These are phyloP conservation scores for Caenorhabditis japonica DNA, from an alignment of 2,888 invertebrate genomes.

Conservation along the genomic window DNA sequence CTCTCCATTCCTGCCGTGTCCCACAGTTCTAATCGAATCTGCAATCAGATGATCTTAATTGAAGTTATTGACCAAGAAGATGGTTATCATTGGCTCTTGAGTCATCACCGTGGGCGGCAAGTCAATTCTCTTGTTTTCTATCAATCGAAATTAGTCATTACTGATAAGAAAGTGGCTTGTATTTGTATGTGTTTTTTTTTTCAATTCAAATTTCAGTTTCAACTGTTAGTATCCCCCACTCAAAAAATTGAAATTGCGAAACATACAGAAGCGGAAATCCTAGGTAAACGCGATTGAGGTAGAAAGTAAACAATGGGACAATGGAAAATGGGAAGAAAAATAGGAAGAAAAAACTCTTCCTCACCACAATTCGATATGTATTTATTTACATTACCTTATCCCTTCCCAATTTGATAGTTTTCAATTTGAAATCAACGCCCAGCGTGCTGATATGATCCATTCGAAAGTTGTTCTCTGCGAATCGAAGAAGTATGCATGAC, in stretches of 20 bases:
- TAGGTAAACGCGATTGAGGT: conserved; percentile 16
- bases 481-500: conserved; percentile 77
- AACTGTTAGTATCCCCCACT: too few relatives aligned
- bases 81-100: conserved; percentile 24
- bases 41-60: conserved; percentile 41
- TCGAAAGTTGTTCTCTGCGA: conserved; percentile 76
- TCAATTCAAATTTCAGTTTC: too few relatives aligned
- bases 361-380: too few relatives aligned
- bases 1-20: conserved; percentile 77
- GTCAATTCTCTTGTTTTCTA: too few relatives aligned
- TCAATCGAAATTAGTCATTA: too few relatives aligned
- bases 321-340: conserved; percentile 24
- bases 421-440: conserved; percentile 77
- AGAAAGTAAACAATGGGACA: conserved; percentile 29
- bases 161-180: not conserved
- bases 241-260: conserved; percentile 20
- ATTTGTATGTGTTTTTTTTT: not conserved
- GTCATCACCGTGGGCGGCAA: conserved; percentile 19
- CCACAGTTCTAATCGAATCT: conserved; percentile 71
- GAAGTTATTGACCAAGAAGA: conserved; percentile 41
- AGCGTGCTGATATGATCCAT: conserved; percentile 75
- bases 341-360: too few relatives aligned
- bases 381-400: conserved; percentile 75
- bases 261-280: conserved; percentile 42
- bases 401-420: conserved; percentile 77